Evolutionary conservation across 2,113 vertebrate species (phyloP), one percentile per base, ranked within the genome.

Genomic region (Numenius arquata): DNA sequence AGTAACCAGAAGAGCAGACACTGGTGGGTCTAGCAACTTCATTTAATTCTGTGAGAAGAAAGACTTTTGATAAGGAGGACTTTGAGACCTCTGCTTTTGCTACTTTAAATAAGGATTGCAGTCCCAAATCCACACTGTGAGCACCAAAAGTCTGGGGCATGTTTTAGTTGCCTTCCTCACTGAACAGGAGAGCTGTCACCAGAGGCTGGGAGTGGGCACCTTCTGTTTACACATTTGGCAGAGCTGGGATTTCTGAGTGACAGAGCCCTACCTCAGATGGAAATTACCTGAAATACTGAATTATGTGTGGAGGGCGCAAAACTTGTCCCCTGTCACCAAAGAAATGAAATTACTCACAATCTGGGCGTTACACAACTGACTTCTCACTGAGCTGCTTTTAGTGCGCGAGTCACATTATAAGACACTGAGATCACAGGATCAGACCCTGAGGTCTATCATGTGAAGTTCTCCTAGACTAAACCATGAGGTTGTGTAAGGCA

Each of bases 261-360:
- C 45, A 45, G 29, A 84, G 70, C 40, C 65, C 36, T 34, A 58
- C 65, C 85, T 92, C 58, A 72, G 18, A 50, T 23, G 86, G 89
- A 95, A 95, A 95, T 91, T 93, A 96, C 90, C 86, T 93, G 84
- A 95, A 96, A 89, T 87, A 85, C 53, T 85, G 85, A 81, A 74
- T 77, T 66, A 76, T 17, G 18, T 47, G 32, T 21, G 19, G 11
- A 85, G 38, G 21, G 21, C 40, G 32, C 55, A 88, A 77, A 89
- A 71, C 21, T 79, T 68, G 76, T 75, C 59, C 52, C 21, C 26
- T 53, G 38, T 48, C 58, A 75, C 68, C 38, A 92, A 85, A 43
- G 36, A 92, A 90, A 89, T 1, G 2, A 87, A 90, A 82, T 93
- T 0, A 95, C 30, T 95, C 92, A 90, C 12, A 29, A 30, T 22